Evolutionary conservation across 2,888 invertebrate genomes (phyloP).

Genomic region (Ernsta delagoae): DNA sequence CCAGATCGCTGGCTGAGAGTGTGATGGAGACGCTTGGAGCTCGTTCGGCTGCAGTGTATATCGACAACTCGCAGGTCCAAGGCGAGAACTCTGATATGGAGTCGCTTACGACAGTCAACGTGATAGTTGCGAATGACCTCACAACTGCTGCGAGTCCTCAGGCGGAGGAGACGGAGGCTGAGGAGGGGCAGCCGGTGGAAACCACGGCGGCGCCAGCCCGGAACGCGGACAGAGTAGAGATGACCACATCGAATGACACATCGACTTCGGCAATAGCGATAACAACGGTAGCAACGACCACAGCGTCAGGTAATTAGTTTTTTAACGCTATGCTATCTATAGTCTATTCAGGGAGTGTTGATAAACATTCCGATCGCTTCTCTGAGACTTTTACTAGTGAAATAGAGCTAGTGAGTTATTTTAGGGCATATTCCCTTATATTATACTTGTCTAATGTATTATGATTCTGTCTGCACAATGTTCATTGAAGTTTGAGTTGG

Average conservation of each 20-base stretch:
- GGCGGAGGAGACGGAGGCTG: conserved; percentile 55
- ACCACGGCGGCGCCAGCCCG: conserved; percentile 59
- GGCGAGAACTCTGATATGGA: conserved; percentile 72
- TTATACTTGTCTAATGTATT: too few relatives aligned
- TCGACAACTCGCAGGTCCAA: conserved; percentile 69
- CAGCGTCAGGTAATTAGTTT: conserved; percentile 72
- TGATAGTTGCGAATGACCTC: conserved; percentile 76
- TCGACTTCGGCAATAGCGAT: conserved; percentile 61
- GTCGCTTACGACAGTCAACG: conserved; percentile 77
- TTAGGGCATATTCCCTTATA: too few relatives aligned
- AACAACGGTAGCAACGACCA: conserved; percentile 64
- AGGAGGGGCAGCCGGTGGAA: conserved; percentile 46
- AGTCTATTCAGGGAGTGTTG: too few relatives aligned
- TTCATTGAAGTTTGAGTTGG: too few relatives aligned
- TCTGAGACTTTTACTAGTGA: too few relatives aligned
- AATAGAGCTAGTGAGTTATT: too few relatives aligned
- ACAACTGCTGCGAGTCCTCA: conserved; percentile 62
- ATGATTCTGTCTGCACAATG: too few relatives aligned
- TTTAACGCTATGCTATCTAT: too few relatives aligned
- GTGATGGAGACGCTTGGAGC: conserved; percentile 81
- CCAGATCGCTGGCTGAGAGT: conserved; percentile 77
- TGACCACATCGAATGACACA: conserved; percentile 56
- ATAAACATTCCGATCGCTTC: too few relatives aligned
- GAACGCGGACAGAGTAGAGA: conserved; percentile 67
- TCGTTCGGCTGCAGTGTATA: conserved; percentile 76